These are phyloP conservation scores for Eidolon dupreanum DNA, from an alignment of 2,797 vertebrate species.

Conservation along the genomic window DNA sequence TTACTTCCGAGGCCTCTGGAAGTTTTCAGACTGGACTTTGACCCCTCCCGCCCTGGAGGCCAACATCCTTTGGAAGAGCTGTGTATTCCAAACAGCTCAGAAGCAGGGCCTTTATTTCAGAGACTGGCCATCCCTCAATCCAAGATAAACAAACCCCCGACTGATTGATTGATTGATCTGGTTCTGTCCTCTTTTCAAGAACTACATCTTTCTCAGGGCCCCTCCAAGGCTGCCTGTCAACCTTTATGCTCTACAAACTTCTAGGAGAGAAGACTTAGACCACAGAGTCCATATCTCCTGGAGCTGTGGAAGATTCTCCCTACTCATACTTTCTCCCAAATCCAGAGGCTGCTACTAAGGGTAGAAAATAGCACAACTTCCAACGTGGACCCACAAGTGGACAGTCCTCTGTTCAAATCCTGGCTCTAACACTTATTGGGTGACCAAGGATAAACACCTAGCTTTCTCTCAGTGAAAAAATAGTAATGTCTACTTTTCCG, in stretches of 20 bases:
- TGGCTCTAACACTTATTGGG: neutral
- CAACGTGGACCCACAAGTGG: neutral
- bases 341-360: neutral
- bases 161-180: neutral
- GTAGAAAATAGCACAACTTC: neutral
- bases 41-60: neutral
- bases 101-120: neutral
- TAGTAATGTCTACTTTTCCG: neutral
- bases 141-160: neutral
- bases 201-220: neutral
- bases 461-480: neutral
- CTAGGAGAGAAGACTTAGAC: neutral
- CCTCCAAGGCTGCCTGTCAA: neutral
- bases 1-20: neutral
- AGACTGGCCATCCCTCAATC: neutral
- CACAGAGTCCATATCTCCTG: neutral
- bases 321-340: neutral
- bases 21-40: neutral
- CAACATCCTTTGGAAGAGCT: constrained; percentile 7
- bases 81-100: constrained; percentile 8
- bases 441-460: neutral
- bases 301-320: neutral
- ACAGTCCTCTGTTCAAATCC: neutral
- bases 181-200: neutral
- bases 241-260: neutral